Base-by-base conservation (phyloP, 2,797 vertebrate species). In the Anniella stebbinsi region DNA sequence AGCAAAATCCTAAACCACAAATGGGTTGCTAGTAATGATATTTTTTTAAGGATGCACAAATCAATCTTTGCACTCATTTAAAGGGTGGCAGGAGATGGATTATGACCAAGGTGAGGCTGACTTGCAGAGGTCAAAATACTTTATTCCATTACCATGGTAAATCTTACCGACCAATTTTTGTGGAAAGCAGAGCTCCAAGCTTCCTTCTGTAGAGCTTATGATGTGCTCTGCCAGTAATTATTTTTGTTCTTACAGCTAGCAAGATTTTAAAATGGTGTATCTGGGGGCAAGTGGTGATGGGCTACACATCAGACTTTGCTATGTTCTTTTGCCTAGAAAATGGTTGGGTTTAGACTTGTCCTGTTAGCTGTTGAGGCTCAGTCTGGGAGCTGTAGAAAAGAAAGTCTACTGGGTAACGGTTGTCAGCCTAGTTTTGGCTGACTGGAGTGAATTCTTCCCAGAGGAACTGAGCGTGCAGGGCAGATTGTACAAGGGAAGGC, bases 61-160 rank as follows among this genome's bases (percentile, higher is more conserved):
- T 76, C 57, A 89, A 76, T 77, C 81, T 76, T 69, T 48, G 69
- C 48, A 30, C 36, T 83, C 69, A 73, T 83, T 83, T 57, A 73
- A 82, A 88, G 18, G 54, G 8, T 63, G 54, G 67, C 28, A 25
- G 77, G 25, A 81, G 41, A 80, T n/a, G 41, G 30, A 41, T 10
- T 33, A 33, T 88, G 69, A 48, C 78, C 54, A 91, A 92, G 36
- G 13, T 63, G 30, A 30, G 80, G 13, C 33, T 84, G 90, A 38
- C 75, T 10, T 86, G 54, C 9, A 6, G 67, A 94, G 81, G 15
- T 51, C 18, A 90, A 93, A 84, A 82, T 30, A 3, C 23, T 92
- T 82, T 94, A 17, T 80, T 90, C n/a, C 60, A 12, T 81, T 91
- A 41, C 84, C 90, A 76, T 60, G 17, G 33, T 51, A 92, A 80